Conservation (phyloP, 2,888 invertebrate species). For the Baronia brevicornis region DNA sequence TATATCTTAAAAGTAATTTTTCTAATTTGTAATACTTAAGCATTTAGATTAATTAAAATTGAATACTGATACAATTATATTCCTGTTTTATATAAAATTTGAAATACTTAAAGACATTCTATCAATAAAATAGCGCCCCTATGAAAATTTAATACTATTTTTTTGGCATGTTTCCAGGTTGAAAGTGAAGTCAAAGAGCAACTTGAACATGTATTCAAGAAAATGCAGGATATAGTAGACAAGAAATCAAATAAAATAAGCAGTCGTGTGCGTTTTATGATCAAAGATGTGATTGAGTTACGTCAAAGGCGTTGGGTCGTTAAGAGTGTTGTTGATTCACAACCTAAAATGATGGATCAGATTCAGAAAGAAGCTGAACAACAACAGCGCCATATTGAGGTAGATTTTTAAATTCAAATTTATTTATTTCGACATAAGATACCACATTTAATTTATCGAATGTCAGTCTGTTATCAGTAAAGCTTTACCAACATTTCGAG, state of each 20-base stretch:
- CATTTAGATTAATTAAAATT: too few species aligned
- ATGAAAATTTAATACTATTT: too few species aligned
- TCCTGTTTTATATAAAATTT: too few species aligned
- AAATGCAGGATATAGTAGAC: slow-evolving; percentile 83
- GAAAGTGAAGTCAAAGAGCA: slow-evolving; percentile 60
- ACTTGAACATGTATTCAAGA: slow-evolving; percentile 77
- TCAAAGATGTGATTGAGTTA: slow-evolving; percentile 94
- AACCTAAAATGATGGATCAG: slow-evolving; percentile 96
- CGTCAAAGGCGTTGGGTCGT: slow-evolving; percentile 89
- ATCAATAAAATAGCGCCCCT: too few species aligned
- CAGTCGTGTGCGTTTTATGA: slow-evolving; percentile 82
- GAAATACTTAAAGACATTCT: too few species aligned
- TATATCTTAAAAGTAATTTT: too few species aligned
- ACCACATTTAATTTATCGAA: too few species aligned
- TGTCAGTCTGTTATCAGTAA: background rate
- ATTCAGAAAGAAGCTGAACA: slow-evolving; percentile 92
- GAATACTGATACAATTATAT: too few species aligned
- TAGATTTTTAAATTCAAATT: slow-evolving; percentile 20
- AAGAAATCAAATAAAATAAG: slow-evolving; percentile 78
- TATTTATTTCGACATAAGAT: too few species aligned
- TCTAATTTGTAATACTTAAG: too few species aligned
- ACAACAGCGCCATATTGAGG: slow-evolving; percentile 84
- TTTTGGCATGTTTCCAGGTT: too few species aligned
- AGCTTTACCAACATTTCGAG: too few species aligned
- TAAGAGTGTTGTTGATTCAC: slow-evolving; percentile 85